Evolutionary conservation across 2,797 vertebrate genomes (phyloP).

Genomic region (Spondyliosoma cantharus): DNA sequence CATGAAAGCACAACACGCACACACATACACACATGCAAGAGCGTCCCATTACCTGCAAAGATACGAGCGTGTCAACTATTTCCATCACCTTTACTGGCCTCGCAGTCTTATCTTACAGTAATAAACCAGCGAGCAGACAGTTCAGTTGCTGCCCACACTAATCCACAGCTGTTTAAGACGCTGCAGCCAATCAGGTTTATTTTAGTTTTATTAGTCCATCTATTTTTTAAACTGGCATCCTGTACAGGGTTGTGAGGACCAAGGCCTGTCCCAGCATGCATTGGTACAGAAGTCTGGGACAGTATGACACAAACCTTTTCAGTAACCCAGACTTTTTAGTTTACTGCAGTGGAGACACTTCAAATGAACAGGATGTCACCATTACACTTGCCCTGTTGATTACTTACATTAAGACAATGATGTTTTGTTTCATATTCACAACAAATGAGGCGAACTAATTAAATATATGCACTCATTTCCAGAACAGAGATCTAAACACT

Average conservation of each 20-base stretch:
- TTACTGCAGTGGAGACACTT: neutral
- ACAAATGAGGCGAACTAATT: too few species aligned
- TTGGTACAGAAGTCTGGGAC: neutral
- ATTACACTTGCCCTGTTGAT: too few species aligned
- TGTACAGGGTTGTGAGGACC: neutral
- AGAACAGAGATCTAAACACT: too few species aligned
- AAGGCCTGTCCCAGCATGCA: conserved; percentile 17
- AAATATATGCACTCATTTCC: too few species aligned
- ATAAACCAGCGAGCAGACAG: conserved; percentile 43
- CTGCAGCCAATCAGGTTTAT: conserved; percentile 45
- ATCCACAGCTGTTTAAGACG: conserved; percentile 23
- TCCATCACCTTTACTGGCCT: conserved; percentile 51
- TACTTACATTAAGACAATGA: too few species aligned
- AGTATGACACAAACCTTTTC: conserved; percentile 3
- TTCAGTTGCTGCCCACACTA: conserved; percentile 59
- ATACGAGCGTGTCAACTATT: conserved; percentile 43
- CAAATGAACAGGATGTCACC: too few species aligned
- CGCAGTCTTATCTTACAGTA: conserved; percentile 35
- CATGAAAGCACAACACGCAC: conserved; percentile 16
- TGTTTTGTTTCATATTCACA: too few species aligned
- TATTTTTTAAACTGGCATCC: conserved; percentile 27
- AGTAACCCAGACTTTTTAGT: neutral
- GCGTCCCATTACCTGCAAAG: conserved; percentile 29
- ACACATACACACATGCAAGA: conserved; percentile 5
- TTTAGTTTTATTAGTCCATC: conserved; percentile 30